Evolutionary conservation across 2,113 vertebrate species (phyloP).

Genomic region (Regulus satrapa): DNA sequence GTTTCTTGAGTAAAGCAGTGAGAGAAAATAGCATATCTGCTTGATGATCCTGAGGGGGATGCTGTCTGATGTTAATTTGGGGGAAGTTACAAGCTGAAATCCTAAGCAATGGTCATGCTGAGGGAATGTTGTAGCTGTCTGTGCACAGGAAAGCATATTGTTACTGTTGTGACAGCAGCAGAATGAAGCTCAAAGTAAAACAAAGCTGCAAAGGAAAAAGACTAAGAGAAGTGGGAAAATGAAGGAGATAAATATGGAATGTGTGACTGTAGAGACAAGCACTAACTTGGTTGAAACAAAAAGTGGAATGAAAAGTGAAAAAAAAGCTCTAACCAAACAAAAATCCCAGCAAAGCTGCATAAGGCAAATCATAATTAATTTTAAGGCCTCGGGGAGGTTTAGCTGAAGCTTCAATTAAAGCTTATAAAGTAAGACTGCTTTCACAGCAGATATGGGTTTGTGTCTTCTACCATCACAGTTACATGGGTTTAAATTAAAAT

Average conservation of each 20-base stretch:
- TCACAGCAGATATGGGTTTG: neutral
- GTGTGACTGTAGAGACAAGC: neutral
- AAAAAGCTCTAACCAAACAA: neutral
- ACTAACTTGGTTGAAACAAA: neutral
- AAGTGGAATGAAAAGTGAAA: neutral
- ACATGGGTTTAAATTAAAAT: neutral
- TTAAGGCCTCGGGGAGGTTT: neutral
- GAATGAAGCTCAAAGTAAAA: conserved; percentile 6
- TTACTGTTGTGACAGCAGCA: conserved; percentile 8
- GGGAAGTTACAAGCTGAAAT: conserved; percentile 4
- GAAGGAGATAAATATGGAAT: neutral
- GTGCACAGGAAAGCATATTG: neutral
- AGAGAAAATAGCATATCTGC: neutral
- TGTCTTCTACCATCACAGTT: neutral
- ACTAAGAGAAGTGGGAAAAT: neutral
- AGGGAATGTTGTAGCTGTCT: conserved; percentile 17
- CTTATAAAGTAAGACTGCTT: neutral
- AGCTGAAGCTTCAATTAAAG: neutral
- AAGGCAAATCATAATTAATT: neutral
- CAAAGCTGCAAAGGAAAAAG: neutral
- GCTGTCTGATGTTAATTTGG: conserved; percentile 18
- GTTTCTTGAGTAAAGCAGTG: neutral
- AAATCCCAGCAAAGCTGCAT: neutral
- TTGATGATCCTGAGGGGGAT: neutral
- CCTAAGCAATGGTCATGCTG: neutral